Percentiles rank a stretch among this genome's conserved stretches.
Evolutionary conservation across 92 coral and sea anemone species (phyloP).

Genomic region (Galaxea fascicularis): DNA sequence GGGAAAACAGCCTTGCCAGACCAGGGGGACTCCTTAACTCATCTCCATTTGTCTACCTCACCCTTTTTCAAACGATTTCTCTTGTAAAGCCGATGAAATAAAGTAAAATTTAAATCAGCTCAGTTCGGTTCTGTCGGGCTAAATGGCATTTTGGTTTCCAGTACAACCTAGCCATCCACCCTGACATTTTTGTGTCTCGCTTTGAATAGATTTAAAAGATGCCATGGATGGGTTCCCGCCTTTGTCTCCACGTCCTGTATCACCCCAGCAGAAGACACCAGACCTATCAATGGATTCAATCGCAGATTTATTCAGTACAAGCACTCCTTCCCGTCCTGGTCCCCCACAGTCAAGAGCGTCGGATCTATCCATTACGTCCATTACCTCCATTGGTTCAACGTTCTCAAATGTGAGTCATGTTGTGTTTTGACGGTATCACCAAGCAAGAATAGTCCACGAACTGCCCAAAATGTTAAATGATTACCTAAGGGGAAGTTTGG

Average conservation of each 20-base stretch:
- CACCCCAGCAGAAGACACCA: constrained; percentile 14
- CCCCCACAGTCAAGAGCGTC: constrained; percentile 19
- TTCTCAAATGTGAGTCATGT: constrained; percentile 33
- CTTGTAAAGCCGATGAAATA: too few species aligned
- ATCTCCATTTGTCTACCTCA: too few species aligned
- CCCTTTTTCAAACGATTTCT: too few species aligned
- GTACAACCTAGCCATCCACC: neutral
- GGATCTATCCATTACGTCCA: constrained; percentile 22
- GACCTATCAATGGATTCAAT: constrained; percentile 20
- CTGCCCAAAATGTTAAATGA: too few species aligned
- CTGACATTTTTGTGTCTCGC: too few species aligned
- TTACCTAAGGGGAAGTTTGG: too few species aligned
- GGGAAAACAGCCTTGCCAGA: too few species aligned
- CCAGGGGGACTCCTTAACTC: too few species aligned
- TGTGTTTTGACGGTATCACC: neutral
- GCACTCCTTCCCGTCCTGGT: constrained; percentile 24
- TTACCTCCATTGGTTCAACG: constrained; percentile 16
- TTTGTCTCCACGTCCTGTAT: constrained; percentile 12
- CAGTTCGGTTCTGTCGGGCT: too few species aligned
- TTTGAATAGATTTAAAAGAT: constrained; percentile 4
- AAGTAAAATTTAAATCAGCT: too few species aligned
- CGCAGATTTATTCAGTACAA: constrained; percentile 31
- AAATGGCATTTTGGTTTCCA: too few species aligned
- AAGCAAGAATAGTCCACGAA: too few species aligned
- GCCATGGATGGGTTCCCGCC: constrained; percentile 17